Evolutionary conservation across 2,113 vertebrate species (phyloP).

Genomic region (Rhegmatorhina hoffmannsi): DNA sequence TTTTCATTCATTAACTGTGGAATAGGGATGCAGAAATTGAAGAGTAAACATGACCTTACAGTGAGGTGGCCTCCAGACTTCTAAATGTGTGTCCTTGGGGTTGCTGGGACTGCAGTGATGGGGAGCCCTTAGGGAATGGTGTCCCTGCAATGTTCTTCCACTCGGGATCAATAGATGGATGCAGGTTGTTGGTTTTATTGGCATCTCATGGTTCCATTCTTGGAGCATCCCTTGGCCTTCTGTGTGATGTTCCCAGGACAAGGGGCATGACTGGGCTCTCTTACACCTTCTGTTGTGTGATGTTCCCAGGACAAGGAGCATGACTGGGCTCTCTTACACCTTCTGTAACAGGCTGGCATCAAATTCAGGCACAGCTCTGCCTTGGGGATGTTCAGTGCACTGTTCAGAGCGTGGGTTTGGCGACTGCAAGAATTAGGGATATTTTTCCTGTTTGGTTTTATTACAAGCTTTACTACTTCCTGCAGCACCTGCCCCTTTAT

Average conservation of each 20-base stretch:
- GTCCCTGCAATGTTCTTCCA: accelerated
- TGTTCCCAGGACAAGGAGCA: background rate
- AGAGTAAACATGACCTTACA: background rate
- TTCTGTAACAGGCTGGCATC: background rate
- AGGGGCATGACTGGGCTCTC: background rate
- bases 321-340: accelerated
- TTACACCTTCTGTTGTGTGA: accelerated
- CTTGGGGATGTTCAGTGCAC: accelerated
- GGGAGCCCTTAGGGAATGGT: background rate
- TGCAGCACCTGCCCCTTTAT: background rate
- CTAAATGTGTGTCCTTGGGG: accelerated
- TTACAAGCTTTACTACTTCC: background rate
- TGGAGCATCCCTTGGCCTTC: background rate
- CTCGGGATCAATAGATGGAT: accelerated
- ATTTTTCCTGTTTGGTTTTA: background rate
- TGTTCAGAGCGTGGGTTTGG: background rate
- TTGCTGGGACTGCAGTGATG: accelerated
- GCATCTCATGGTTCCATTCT: accelerated
- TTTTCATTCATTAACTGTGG: background rate
- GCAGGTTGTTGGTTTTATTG: accelerated
- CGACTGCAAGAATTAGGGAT: background rate
- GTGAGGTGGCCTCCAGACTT: background rate
- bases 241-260: accelerated
- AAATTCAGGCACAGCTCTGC: background rate
- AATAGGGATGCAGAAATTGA: background rate